phyloP scores from a whole-genome alignment of 30 jellyfish, hydroid and myxozoan species.

The Haliclystus octoradiatus region DNA sequence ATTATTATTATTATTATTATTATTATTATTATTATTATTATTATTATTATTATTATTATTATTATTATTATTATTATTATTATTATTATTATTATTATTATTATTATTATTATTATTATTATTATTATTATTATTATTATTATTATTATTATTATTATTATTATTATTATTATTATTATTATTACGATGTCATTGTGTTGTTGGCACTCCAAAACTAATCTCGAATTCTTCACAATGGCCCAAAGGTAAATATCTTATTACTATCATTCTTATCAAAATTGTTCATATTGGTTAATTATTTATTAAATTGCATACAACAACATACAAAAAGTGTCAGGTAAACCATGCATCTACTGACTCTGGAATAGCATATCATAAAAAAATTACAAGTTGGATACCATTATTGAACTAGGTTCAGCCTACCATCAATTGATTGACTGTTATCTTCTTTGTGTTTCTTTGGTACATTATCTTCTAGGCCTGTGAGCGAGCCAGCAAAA shows the following conservation, averaged over 20 bases:
- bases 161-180: neutral
- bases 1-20: constrained; percentile 10
- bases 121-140: constrained; percentile 15
- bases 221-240: neutral
- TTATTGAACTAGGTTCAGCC: too few species aligned
- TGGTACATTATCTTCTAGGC: too few species aligned
- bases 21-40: constrained; percentile 7
- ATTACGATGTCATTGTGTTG: neutral
- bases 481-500: too few species aligned
- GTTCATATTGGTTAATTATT: neutral
- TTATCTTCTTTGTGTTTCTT: too few species aligned
- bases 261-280: neutral
- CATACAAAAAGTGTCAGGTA: too few species aligned
- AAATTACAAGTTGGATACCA: too few species aligned
- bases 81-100: constrained; percentile 6
- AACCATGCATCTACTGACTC: too few species aligned
- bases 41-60: constrained; percentile 6
- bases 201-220: neutral
- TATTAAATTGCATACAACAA: too few species aligned
- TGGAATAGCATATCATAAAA: too few species aligned
- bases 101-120: constrained; percentile 9
- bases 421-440: too few species aligned
- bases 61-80: constrained; percentile 20
- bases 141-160: constrained; percentile 9
- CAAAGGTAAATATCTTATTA: neutral